These are phyloP conservation scores for Tetanocera ferruginea DNA, from an alignment of 2,888 invertebrate genomes.

Conservation along the genomic window DNA sequence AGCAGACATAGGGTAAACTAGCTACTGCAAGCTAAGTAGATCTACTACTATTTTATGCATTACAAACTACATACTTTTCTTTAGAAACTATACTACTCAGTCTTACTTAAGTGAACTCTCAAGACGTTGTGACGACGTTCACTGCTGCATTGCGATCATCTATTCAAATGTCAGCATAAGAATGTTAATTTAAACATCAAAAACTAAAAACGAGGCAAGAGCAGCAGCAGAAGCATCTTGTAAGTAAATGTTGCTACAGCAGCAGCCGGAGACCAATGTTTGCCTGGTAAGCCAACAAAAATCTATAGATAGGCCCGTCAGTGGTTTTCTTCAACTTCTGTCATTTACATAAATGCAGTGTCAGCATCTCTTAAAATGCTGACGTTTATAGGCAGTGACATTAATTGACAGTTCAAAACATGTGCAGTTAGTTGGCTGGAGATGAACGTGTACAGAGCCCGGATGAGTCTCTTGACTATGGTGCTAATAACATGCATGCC, in stretches of 20 bases:
- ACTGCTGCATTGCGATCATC: background rate
- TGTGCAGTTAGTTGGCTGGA: constrained; percentile 10
- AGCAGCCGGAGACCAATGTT: background rate
- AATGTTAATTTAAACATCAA: constrained; percentile 42
- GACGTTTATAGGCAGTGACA: constrained; percentile 30
- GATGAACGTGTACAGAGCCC: background rate
- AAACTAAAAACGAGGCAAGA: background rate
- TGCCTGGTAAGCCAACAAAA: constrained; percentile 19
- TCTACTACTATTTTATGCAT: background rate
- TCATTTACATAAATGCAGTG: constrained; percentile 37
- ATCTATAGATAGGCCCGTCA: background rate
- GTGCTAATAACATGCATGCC: too few species aligned
- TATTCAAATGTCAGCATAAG: constrained; percentile 34
- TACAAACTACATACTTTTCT: background rate
- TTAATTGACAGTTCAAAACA: constrained; percentile 39
- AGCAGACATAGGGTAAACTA: constrained; percentile 42
- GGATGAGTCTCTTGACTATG: too few species aligned
- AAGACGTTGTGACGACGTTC: too few species aligned
- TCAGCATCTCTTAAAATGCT: constrained; percentile 33
- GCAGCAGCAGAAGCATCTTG: too few species aligned
- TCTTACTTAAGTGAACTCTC: too few species aligned
- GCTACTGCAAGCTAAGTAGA: background rate
- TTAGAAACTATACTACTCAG: too few species aligned
- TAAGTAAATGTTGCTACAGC: background rate
- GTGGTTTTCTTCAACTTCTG: background rate